Evolutionary conservation across 2,113 vertebrate genomes (phyloP).

Genomic region (Anthoscopus minutus): DNA sequence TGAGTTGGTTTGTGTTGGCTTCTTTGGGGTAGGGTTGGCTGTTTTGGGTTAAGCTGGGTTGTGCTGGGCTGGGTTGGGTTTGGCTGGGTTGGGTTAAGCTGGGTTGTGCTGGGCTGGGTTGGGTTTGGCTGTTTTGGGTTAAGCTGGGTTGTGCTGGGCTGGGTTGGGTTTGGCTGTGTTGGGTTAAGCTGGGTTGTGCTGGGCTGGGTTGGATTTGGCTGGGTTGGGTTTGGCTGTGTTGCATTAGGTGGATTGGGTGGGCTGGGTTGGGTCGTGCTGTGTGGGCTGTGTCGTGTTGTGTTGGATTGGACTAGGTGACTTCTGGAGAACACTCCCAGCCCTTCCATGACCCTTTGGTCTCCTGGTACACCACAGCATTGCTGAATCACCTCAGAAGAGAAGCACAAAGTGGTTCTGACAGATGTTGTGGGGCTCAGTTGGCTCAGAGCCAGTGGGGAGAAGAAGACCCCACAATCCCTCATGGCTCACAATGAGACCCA

Average conservation of each 20-base stretch:
- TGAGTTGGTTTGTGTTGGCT: neutral
- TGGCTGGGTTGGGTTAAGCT: neutral
- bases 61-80: neutral
- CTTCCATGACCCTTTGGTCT: neutral
- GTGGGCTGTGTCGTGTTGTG: neutral
- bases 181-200: neutral
- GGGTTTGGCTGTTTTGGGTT: neutral
- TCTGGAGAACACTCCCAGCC: neutral
- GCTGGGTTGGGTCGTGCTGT: rapidly evolving
- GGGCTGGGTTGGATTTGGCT: rapidly evolving
- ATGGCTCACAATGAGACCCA: neutral
- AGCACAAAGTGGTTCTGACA: neutral
- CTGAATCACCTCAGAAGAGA: neutral
- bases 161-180: neutral
- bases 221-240: rapidly evolving
- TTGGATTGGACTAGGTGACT: neutral
- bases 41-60: neutral
- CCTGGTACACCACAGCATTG: neutral
- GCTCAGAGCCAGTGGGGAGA: neutral
- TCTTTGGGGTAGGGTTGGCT: neutral
- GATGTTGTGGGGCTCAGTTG: rapidly evolving
- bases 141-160: neutral
- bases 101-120: too few species aligned
- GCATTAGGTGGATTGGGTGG: neutral
- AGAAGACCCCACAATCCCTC: rapidly evolving